Evolutionary conservation across 2,888 invertebrate genomes (phyloP), one percentile per base, ranked within the genome.

Genomic region (Himalopsyche japonica): DNA sequence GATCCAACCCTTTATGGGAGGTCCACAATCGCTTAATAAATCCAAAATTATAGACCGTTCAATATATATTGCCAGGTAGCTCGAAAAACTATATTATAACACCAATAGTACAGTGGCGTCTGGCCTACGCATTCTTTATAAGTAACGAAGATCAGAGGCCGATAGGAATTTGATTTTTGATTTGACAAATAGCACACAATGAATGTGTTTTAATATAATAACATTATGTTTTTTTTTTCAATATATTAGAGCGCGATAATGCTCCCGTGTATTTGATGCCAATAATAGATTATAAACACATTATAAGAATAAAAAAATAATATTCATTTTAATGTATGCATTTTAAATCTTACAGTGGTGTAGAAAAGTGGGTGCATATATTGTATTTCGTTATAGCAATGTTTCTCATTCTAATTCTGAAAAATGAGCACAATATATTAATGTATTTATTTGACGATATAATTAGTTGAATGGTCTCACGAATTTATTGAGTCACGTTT

Each of bases 221-320:
- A 57, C 57, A 81, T 81, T 76, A 76, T 81, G 76, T 81, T 76
- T 81, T 81, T 81, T 15, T 81, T 81, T 81, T 15, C 20, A 81
- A 81, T 81, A 32, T 12, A 76, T 81, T 81, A 81, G 70, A 70
- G 70, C 43, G 27, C 64, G 81, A 47, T 57, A 81, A 64, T 70
- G 81, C 81, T 70, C 70, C 81, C 76, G 81, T 64, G 43, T 37
- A 37, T 81, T 81, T 70, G 81, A 81, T 81, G 47, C 81, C 81
- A 76, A 81, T 81, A 81, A 47, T 27, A 81, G 81, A 81, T 81
- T 76, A 81, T 57, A 49, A 57, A 57, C 20, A 57, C 10, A 20
- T 57, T 57, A 57, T 57, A 57, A 20, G 20, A 57, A 20, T n/a
- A 20, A 57, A 20, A 57, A 57, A 57, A 57, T 5, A 24, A 57